Evolutionary conservation across 2,113 vertebrate species (phyloP).

Genomic region (Lophotis ruficrista): DNA sequence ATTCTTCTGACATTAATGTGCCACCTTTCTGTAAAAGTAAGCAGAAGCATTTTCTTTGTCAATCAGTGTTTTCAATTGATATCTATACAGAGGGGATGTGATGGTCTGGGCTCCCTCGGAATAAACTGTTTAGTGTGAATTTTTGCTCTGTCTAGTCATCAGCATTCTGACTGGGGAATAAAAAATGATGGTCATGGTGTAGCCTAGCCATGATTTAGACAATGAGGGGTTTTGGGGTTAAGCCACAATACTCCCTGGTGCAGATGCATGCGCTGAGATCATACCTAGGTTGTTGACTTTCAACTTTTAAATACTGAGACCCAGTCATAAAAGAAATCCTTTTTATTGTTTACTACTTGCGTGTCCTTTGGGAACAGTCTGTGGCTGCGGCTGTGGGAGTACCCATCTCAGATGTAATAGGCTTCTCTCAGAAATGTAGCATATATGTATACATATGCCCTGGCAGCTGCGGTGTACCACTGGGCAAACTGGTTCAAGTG

Average conservation of each 20-base stretch:
- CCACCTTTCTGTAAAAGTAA: background rate
- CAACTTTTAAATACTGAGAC: background rate
- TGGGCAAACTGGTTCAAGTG: background rate
- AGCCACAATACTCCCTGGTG: background rate
- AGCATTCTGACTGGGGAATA: background rate
- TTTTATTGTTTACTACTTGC: background rate
- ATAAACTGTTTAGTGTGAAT: background rate
- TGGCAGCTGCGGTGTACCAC: background rate
- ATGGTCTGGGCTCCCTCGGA: background rate
- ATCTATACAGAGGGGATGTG: background rate
- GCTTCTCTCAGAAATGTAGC: background rate
- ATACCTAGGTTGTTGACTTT: background rate
- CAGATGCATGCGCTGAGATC: rapidly evolving
- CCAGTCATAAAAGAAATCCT: background rate
- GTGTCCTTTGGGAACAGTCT: background rate
- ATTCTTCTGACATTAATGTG: background rate
- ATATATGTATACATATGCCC: background rate
- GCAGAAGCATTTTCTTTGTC: background rate
- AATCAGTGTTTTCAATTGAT: background rate
- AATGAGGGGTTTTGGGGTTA: background rate
- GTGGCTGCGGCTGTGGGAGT: background rate
- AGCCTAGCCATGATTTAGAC: background rate
- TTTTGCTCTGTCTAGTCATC: background rate
- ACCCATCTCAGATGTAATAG: background rate
- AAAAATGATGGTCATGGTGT: rapidly evolving